These are phyloP conservation scores for Pycnomerus fuliginosus DNA, from an alignment of 2,888 invertebrate species.

Conservation along the genomic window DNA sequence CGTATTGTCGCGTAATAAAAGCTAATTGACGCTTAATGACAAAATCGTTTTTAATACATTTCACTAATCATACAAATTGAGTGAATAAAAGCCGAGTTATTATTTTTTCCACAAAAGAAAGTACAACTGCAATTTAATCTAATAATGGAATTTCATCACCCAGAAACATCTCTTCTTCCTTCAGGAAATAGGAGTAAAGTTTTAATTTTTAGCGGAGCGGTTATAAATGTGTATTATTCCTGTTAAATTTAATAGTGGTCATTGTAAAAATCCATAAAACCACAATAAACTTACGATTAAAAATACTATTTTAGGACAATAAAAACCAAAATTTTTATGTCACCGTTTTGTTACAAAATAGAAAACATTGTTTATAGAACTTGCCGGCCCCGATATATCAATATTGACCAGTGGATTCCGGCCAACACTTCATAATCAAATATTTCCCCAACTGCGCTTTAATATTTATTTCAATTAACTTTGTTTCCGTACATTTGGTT, in stretches of 20 bases:
- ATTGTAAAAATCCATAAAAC: conserved; percentile 28
- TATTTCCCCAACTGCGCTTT: too few relatives aligned
- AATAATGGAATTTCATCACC: too few relatives aligned
- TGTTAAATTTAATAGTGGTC: conserved; percentile 29
- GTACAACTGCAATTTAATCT: too few relatives aligned
- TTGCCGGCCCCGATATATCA: too few relatives aligned
- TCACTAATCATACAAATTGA: conserved; percentile 17
- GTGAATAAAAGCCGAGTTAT: conserved; percentile 16
- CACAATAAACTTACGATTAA: conserved; percentile 31
- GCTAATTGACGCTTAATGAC: conserved; percentile 10
- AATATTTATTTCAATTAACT: too few relatives aligned
- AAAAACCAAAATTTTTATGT: conserved; percentile 9
- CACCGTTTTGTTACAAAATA: too few relatives aligned
- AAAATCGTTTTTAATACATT: conserved; percentile 9
- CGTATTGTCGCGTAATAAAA: conserved; percentile 13
- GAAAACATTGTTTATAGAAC: too few relatives aligned
- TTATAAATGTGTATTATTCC: conserved; percentile 16
- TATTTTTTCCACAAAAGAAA: conserved; percentile 13
- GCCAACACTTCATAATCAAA: too few relatives aligned
- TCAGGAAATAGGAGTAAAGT: conserved; percentile 15
- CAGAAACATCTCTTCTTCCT: too few relatives aligned
- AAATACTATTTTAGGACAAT: conserved; percentile 34
- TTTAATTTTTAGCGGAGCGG: conserved; percentile 8
- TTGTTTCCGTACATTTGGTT: too few relatives aligned
- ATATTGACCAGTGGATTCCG: too few relatives aligned